Base-by-base conservation (phyloP, 2,113 vertebrate genomes). In the Otis tarda region DNA sequence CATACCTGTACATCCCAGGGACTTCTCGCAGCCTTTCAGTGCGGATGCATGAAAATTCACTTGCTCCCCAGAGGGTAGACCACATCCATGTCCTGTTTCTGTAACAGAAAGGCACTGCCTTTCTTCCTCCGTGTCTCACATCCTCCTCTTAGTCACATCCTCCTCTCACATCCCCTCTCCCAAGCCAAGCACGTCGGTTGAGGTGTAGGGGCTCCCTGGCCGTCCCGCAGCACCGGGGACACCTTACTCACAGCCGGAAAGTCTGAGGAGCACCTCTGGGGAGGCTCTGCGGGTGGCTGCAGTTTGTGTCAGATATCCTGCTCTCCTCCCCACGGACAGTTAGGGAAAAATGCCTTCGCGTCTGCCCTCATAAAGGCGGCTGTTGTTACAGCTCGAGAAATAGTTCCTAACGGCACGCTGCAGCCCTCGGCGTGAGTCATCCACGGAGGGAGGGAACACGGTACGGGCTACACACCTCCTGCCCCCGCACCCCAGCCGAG, bases 151-250 rank as follows among this genome's bases (percentile, higher is more conserved):
- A 91, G 73, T 83, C 69, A 81, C 12, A 3, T 83, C 56, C 20
- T 85, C 9, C 49, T 74, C 52, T 94, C 84, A 91, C 69, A 87
- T 33, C 10, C 21, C 68, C 33, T 73, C 35, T 89, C 17, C 53
- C 65, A 37, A 41, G 39, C 23, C 60, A 83, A 25, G 21, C 24
- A 27, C 14, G 49, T 89, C 37, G 2, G 2, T 6, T 52, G 50
- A 73, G 61, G 4, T n/a, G 47, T 16, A 43, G 41, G 50, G 45
- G 63, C 31, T 92, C 30, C 37, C 61, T 63, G 65, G 20, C 35
- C n/a, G 33, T 41, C 14, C 50, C 4, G 3, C 50, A 53, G 59
- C 0, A 0, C 55, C 0, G 3, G 55, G 28, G 21, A 77, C 76
- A 70, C n/a, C 28, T 87, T 41, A n/a, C 10, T 49, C n/a, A 6